These are phyloP conservation scores for Augochlora pura DNA, from an alignment of 1,140 invertebrate species.

Conservation along the genomic window DNA sequence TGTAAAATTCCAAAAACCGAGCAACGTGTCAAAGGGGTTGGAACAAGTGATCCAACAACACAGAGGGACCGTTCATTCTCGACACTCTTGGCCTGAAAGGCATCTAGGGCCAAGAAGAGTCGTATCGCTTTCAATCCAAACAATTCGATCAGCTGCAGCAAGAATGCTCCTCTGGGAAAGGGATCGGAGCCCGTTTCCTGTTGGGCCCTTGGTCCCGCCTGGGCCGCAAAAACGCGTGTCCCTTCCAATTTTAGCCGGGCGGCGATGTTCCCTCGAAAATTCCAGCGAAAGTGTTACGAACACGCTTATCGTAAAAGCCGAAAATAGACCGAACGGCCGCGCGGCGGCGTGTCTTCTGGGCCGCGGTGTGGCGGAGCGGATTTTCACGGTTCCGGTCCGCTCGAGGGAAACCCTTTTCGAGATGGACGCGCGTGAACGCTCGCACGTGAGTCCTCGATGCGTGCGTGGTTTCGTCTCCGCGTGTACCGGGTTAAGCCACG, in stretches of 20 bases:
- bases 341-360: too few relatives aligned
- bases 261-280: neutral
- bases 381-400: slow-evolving; percentile 11
- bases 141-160: too few relatives aligned
- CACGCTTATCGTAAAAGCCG: slow-evolving; percentile 14
- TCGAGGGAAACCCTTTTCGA: neutral
- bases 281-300: slow-evolving; percentile 22
- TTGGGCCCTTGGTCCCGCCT: neutral
- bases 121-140: too few relatives aligned
- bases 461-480: neutral
- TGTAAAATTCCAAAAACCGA: too few relatives aligned
- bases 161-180: neutral
- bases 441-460: neutral
- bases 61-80: too few relatives aligned
- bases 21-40: too few relatives aligned
- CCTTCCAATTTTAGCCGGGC: neutral
- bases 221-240: neutral
- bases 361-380: neutral
- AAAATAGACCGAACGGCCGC: neutral
- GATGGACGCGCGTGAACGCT: neutral
- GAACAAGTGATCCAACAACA: too few relatives aligned
- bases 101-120: too few relatives aligned
- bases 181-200: neutral
- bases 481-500: too few relatives aligned
- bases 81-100: too few relatives aligned